phyloP scores from a whole-genome alignment of 2,888 invertebrate genomes.

The Hybos culiciformis region DNA sequence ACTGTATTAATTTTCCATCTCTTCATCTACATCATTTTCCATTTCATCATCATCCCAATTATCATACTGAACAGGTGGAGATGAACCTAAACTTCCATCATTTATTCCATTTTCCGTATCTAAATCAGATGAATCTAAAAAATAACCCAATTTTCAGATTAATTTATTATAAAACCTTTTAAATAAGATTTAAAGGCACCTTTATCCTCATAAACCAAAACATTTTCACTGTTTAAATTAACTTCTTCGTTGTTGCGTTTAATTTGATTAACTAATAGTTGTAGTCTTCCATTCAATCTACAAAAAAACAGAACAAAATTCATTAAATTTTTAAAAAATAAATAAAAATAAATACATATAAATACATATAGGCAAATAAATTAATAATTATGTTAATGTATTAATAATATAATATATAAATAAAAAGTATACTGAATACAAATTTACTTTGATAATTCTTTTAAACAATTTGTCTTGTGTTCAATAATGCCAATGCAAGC shows the following conservation, averaged over 20 bases:
- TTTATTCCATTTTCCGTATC: slow-evolving; percentile 19
- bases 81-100: slow-evolving; percentile 13
- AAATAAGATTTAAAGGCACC: slow-evolving; percentile 17
- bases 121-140: slow-evolving; percentile 20
- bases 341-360: neutral
- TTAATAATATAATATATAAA: slow-evolving; percentile 17
- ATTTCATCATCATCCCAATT: slow-evolving; percentile 18
- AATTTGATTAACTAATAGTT: slow-evolving; percentile 32
- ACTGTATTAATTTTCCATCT: slow-evolving; percentile 18
- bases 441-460: slow-evolving; percentile 29
- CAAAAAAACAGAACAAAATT: slow-evolving; percentile 9
- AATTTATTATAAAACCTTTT: slow-evolving; percentile 1
- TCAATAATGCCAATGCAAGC: slow-evolving; percentile 34
- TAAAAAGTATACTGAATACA: neutral
- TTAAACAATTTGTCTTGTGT: slow-evolving; percentile 28
- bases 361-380: too few relatives aligned
- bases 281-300: slow-evolving; percentile 30
- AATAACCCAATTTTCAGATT: neutral
- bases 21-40: slow-evolving; percentile 21
- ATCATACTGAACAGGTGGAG: slow-evolving; percentile 16
- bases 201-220: slow-evolving; percentile 27
- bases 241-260: slow-evolving; percentile 27
- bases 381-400: neutral
- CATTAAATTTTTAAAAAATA: neutral
- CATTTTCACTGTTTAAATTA: slow-evolving; percentile 24